Evolutionary conservation across 2,888 invertebrate species (phyloP), one percentile per base, ranked within the genome.

Genomic region (Drosophila macrospina): DNA sequence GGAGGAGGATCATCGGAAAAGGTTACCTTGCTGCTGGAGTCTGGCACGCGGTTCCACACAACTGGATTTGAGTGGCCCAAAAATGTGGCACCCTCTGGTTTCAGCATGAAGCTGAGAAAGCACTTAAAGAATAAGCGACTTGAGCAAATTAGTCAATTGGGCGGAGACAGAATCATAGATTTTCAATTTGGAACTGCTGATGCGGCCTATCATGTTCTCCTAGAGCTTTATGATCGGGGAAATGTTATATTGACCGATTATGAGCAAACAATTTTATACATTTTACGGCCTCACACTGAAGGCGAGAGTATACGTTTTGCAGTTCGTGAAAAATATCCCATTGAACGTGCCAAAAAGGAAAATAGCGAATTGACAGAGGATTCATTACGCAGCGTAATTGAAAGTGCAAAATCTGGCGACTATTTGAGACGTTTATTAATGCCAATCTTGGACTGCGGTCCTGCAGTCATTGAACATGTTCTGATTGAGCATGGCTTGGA

Each of bases 1-100:
- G 94, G 96, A 69, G 95, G 95, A 0, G 98, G 98, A 90, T 98
- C 98, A 90, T 95, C 96, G 86, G 88, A 85, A 5, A 99, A 99
- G 93, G 94, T 94, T 54, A 95, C 98, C 8, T 93, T 99, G 30
- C 92, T 99, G 6, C 92, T 99, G 32, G 99, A 99, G 93, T 99
- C 99, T 0, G 99, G 98, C 0, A 96, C 95, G 80, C 93, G 99
- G 65, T 95, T 99, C 67, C 99, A 99, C 90, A 96, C 96, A 5
- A 99, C 99, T 10, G 96, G 94, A 37, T 99, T 98, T 93, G 99
- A 99, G 91, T 99, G 99, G 99, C 99, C 99, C 0, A 99, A 99
- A 93, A 98, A 98, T 94, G 94, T 95, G 39, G 97, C 96, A 5
- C 99, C 98, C 0, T 98, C 98, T 0, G 98, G 98, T 1, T 99